Percentiles rank a stretch among this genome's conserved stretches.
phyloP scores from a whole-genome alignment of 2,888 invertebrate species.

The Tachystola acroxantha region DNA sequence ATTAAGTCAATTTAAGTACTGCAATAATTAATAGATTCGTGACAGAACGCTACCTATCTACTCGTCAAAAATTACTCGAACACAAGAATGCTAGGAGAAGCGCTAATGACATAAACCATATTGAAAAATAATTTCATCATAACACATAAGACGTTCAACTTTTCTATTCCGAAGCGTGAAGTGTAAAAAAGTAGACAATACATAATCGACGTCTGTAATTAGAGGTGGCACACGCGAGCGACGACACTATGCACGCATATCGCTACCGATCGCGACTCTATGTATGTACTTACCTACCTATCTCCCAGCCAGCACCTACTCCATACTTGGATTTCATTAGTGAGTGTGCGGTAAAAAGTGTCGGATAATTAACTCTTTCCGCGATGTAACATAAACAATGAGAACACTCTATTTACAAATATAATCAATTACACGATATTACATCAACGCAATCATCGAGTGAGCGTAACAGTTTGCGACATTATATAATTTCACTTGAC shows the following conservation, averaged over 20 bases:
- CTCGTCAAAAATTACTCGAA: slow-evolving; percentile 6
- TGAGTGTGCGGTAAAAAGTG: slow-evolving; percentile 3
- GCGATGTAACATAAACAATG: slow-evolving; percentile 21
- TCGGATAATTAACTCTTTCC: slow-evolving; percentile 17
- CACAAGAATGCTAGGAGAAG: slow-evolving; percentile 13
- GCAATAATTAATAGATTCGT: no score
- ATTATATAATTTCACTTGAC: neutral
- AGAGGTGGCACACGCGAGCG: slow-evolving; percentile 45
- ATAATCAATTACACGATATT: slow-evolving; percentile 15
- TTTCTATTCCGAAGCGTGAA: slow-evolving; percentile 59
- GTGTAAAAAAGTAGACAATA: slow-evolving; percentile 59
- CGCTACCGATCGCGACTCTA: no score
- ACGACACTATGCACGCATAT: slow-evolving; percentile 21
- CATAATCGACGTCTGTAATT: slow-evolving; percentile 52
- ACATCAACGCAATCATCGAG: slow-evolving; percentile 10
- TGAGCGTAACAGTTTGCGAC: slow-evolving; percentile 2
- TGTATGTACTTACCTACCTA: no score
- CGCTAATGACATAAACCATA: slow-evolving; percentile 34
- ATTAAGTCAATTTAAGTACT: no score
- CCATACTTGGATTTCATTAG: no score
- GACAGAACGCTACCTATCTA: slow-evolving; percentile 4
- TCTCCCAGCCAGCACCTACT: no score
- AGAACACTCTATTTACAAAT: slow-evolving; percentile 23
- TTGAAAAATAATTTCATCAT: slow-evolving; percentile 42
- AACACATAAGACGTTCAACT: slow-evolving; percentile 56